A percentile compares a stretch with the other conserved stretches of the same genome.
Evolutionary conservation across 2,113 vertebrate genomes (phyloP).

Genomic region (Sprattus sprattus): DNA sequence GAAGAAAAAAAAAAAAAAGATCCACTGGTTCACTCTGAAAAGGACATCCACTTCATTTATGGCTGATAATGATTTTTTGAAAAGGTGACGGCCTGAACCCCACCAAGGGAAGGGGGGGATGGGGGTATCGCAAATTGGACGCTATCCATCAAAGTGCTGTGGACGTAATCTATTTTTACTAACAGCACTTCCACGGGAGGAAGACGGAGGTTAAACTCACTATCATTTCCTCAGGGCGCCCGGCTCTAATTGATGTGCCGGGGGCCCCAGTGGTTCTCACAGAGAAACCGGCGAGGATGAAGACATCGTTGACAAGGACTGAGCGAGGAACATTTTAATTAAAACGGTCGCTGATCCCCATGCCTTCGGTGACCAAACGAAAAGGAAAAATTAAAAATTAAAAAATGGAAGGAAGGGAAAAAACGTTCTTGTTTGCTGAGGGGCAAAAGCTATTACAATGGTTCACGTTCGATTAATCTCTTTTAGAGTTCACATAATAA

Average conservation of each 20-base stretch:
- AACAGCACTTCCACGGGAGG: constrained; percentile 23
- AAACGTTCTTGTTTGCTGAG: constrained; percentile 28
- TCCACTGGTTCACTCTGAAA: constrained; percentile 40
- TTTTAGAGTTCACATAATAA: constrained; percentile 36
- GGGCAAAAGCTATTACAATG: constrained; percentile 39
- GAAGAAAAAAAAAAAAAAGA: constrained; percentile 18
- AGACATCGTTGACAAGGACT: constrained; percentile 40
- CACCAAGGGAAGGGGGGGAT: neutral
- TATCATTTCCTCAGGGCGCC: constrained; percentile 35
- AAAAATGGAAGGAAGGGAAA: neutral
- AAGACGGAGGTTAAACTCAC: constrained; percentile 49
- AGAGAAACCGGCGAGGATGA: constrained; percentile 21
- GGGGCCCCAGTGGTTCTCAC: constrained; percentile 18
- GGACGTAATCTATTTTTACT: constrained; percentile 53
- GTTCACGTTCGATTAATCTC: constrained; percentile 40
- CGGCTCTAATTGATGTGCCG: constrained; percentile 47
- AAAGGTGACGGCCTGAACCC: constrained; percentile 45
- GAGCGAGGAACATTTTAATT: constrained; percentile 53
- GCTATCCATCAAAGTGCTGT: constrained; percentile 44
- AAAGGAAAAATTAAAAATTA: neutral
- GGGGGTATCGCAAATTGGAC: constrained; percentile 41
- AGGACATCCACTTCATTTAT: constrained; percentile 57
- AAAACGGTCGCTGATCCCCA: constrained; percentile 37
- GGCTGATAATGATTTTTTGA: constrained; percentile 51
- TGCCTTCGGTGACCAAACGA: constrained; percentile 12